These are phyloP conservation scores for Cryptoprocta ferox DNA, from an alignment of 2,797 vertebrate genomes.

Conservation along the genomic window DNA sequence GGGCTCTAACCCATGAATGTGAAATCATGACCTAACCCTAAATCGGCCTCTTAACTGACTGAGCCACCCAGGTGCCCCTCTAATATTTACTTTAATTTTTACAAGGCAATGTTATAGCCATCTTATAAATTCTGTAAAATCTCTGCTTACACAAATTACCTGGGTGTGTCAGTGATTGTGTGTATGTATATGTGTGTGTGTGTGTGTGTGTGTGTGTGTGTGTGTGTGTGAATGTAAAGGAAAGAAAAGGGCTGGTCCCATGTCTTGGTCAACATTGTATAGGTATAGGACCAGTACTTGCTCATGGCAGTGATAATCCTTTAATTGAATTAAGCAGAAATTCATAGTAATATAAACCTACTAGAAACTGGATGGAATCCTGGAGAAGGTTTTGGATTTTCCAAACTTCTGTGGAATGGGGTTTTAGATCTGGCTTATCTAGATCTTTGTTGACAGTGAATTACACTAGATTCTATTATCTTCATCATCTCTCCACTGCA, in stretches of 20 bases:
- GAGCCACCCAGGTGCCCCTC: too few relatives aligned
- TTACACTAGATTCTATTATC: not conserved
- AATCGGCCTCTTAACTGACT: too few relatives aligned
- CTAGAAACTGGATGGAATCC: not conserved
- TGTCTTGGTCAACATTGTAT: not conserved
- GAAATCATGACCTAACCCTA: too few relatives aligned
- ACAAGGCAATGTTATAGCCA: not conserved
- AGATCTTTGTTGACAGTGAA: not conserved
- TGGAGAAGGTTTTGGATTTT: not conserved
- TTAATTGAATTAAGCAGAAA: not conserved
- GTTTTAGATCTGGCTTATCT: not conserved
- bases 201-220: not conserved
- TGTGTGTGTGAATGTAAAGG: not conserved
- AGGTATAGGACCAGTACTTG: not conserved
- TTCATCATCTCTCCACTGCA: not conserved
- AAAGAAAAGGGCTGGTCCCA: not conserved
- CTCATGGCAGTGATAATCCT: not conserved
- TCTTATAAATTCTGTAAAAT: not conserved
- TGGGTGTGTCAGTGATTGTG: not conserved
- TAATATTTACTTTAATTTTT: conserved; percentile 14
- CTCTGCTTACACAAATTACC: not conserved
- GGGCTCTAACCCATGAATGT: too few relatives aligned
- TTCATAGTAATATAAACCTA: not conserved
- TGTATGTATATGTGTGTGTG: not conserved
- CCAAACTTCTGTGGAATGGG: not conserved